Base-by-base conservation (phyloP, 2,888 invertebrate genomes). In the Digitonthophagus gazella region DNA sequence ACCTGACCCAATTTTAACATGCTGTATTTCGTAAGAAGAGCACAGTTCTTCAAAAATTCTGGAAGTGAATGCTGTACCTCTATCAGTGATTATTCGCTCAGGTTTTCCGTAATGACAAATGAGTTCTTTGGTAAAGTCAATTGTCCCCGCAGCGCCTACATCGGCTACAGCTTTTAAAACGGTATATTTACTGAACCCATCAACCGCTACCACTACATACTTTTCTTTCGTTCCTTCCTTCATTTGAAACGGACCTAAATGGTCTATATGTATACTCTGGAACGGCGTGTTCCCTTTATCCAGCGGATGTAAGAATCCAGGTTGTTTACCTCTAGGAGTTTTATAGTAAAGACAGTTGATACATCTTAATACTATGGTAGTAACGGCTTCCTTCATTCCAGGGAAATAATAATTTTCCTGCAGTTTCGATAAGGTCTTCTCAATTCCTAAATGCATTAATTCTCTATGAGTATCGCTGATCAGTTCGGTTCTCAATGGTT, bases 261-360 rank as follows among this genome's bases (percentile, higher is more conserved):
- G 82, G 71, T 83, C 82, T 0, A 82, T 64, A 69, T 83, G 81
- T n/a, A 83, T 18, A 0, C 79, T 81, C 64, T 82, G 78, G 58
- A 83, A 82, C 0, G 81, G 81, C 1, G 76, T 73, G 1, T 73
- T 69, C 4, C 77, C 74, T 70, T 83, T 82, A 5, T 78, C 77
- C 8, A 83, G 82, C 0, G 80, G 76, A 65, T 75, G 70, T 11
- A 78, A 28, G 19, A 72, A 70, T 0, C 76, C 78, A 18, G 72
- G 8, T 69, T 73, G 0, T 76, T 63, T 15, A 0, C 78, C 69
- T 73, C 67, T 20, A 5, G 69, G 70, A 0, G 74, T 74, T 66
- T 79, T 79, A 1, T 76, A 75, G 70, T 76, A 79, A 0, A 77
- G 75, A 63, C 77, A 77, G 15, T 28, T 63, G 15, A 74, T 72